A percentile compares a stretch with the other conserved stretches of the same genome.
Conservation (phyloP, 53 echinoderm and acorn worm genomes). For the Henricia sp. region DNA sequence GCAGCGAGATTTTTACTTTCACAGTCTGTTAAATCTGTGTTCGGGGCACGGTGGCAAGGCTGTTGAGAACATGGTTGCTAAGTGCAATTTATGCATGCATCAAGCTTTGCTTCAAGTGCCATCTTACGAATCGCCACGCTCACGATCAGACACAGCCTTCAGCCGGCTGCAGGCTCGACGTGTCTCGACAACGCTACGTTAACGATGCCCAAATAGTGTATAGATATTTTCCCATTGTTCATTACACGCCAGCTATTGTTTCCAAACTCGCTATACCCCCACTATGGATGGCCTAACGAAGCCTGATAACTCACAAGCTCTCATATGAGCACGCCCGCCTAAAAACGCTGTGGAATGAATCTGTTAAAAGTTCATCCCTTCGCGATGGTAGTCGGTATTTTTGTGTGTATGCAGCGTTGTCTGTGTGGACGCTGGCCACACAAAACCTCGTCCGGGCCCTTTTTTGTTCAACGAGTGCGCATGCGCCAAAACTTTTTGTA, state of each 20-base stretch:
- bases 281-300: not conserved
- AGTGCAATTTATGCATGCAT: slow-evolving; percentile 9
- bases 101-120: not conserved
- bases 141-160: slow-evolving; percentile 36
- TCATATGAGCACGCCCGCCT: not conserved
- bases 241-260: slow-evolving; percentile 43
- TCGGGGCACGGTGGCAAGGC: not conserved
- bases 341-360: slow-evolving; percentile 11
- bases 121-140: not conserved
- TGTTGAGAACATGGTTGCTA: not conserved
- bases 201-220: slow-evolving; percentile 25
- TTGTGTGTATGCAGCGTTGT: slow-evolving; percentile 54
- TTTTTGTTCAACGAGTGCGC: slow-evolving; percentile 66
- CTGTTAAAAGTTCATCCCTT: slow-evolving; percentile 24
- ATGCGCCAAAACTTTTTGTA: slow-evolving; percentile 84
- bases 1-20: slow-evolving; percentile 9
- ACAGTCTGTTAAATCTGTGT: slow-evolving; percentile 48
- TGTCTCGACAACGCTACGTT: slow-evolving; percentile 30
- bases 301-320: not conserved
- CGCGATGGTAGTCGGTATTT: slow-evolving; percentile 15
- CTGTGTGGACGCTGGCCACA: slow-evolving; percentile 59
- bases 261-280: slow-evolving; percentile 22
- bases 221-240: slow-evolving; percentile 48
- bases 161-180: slow-evolving; percentile 23
- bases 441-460: slow-evolving; percentile 54